Base-by-base conservation (phyloP, 2,888 invertebrate species). In the Acholoe squamosa region DNA sequence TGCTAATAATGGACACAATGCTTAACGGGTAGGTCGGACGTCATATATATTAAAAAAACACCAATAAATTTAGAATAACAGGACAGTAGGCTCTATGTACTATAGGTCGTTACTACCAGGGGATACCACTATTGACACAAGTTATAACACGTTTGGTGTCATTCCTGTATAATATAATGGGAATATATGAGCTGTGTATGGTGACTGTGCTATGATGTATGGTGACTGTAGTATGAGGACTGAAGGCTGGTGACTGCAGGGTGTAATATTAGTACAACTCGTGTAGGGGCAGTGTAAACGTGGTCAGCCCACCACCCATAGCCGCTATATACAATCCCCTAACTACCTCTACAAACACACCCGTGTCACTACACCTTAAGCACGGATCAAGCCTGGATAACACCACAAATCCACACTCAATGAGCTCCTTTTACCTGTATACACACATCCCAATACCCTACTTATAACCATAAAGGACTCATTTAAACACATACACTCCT, bases 291-390 rank as follows among this genome's bases (percentile, higher is more conserved):
- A n/a, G 22, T 61, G 61, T n/a, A n/a, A n/a, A n/a, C n/a, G n/a
- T n/a, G 22, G 61, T 61, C 61, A 61, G 61, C 61, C 61, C 61
- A 12, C 22, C 19, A n/a, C 12, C 61, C 61, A 61, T n/a, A 19
- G n/a, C 43, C 5, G 61, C 61, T 25, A 76, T 10, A 31, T 10
- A 80, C 80, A 80, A 80, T 80, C 80, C 80, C 19, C n/a, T 80
- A 80, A 80, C 80, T 80, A 80, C 80, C 33, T 80, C 33, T 43
- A 19, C 80, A 80, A 80, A 80, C 80, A 80, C 22, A 34, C 80
- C 22, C 33, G 22, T 71, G 71, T 28, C 71, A 71, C 71, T 71
- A 3, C n/a, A 71, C 0, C 71, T 28, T 28, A 71, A 19, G 25
- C 61, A 19, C 3, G 25, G 43, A 25, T 71, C 25, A 22, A 71